Evolutionary conservation across 2,888 invertebrate genomes (phyloP), one percentile per base, ranked within the genome.

Genomic region (Scaptomyza flava): DNA sequence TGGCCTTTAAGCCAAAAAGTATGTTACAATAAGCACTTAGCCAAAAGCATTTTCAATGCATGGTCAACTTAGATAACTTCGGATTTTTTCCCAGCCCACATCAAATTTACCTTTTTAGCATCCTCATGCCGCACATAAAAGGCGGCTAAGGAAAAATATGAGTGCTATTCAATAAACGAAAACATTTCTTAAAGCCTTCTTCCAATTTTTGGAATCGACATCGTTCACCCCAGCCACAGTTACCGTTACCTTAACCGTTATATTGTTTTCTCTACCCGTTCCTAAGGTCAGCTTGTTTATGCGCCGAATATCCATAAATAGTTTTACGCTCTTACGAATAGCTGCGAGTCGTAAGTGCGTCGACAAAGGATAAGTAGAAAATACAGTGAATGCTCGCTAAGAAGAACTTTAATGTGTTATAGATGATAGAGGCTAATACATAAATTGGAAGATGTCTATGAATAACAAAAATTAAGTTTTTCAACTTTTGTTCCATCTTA

Each of bases 271-370:
- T 33, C 27, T 30, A 42, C 66, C 64, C 69, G 45, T 57, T 58
- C 65, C 76, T 70, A 58, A 79, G 82, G 87, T 83, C 79, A 84
- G 74, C 79, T 75, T 87, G 82, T 83, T 83, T 83, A 83, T 83
- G 87, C 87, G 79, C 61, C 77, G 81, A 83, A 83, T 83, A 83
- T 84, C 87, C 82, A 83, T 87, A 83, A 83, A 83, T 83, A 87
- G 87, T 83, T 87, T 87, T 77, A 63, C 77, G 87, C 82, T 79
- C 66, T 84, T 79, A 76, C 65, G 82, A 56, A 47, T 62, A 36
- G 62, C 68, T 33, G 52, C 47, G 53, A 59, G 43, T 57, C 50
- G 69, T 62, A 69, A 77, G 72, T 78, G 77, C 78, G 77, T 74
- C 71, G 78, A 48, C 74, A 52, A 41, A 60, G 78, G 63, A 73